Evolutionary conservation across 2,888 invertebrate species (phyloP).

Genomic region (Trachelus troglodyta): DNA sequence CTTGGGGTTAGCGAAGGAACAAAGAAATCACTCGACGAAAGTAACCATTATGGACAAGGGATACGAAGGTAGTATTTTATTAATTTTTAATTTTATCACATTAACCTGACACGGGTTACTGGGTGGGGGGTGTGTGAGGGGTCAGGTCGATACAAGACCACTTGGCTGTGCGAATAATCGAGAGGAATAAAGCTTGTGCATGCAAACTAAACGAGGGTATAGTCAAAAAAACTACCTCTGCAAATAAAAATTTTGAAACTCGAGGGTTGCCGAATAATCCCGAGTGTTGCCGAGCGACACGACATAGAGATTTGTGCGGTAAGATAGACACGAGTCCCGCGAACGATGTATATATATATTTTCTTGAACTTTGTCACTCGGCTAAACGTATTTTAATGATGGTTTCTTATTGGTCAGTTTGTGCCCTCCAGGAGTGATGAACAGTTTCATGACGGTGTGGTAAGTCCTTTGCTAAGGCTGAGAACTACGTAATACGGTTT

Average conservation of each 20-base stretch:
- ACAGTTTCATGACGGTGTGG: conserved; percentile 90
- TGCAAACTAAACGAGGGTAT: conserved; percentile 60
- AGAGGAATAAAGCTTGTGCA: conserved; percentile 64
- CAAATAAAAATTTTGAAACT: conserved; percentile 6
- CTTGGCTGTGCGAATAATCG: not conserved
- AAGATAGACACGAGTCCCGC: not conserved
- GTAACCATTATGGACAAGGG: too few relatives aligned
- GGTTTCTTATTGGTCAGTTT: conserved; percentile 77
- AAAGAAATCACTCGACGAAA: too few relatives aligned
- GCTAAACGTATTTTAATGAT: conserved; percentile 54
- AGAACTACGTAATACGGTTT: conserved; percentile 58
- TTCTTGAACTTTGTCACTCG: conserved; percentile 12
- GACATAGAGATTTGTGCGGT: too few relatives aligned
- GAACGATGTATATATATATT: not conserved
- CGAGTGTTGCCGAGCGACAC: too few relatives aligned
- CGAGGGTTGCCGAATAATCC: too few relatives aligned
- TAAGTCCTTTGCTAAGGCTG: conserved; percentile 72
- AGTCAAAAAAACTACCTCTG: conserved; percentile 27
- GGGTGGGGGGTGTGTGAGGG: too few relatives aligned
- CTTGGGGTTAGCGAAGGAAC: too few relatives aligned
- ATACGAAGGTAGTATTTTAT: too few relatives aligned
- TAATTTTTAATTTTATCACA: too few relatives aligned
- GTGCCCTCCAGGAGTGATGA: conserved; percentile 88
- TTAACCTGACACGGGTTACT: too few relatives aligned
- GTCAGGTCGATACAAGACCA: too few relatives aligned